Evolutionary conservation across 2,113 vertebrate species (phyloP).

Genomic region (Hydrolagus affinis): DNA sequence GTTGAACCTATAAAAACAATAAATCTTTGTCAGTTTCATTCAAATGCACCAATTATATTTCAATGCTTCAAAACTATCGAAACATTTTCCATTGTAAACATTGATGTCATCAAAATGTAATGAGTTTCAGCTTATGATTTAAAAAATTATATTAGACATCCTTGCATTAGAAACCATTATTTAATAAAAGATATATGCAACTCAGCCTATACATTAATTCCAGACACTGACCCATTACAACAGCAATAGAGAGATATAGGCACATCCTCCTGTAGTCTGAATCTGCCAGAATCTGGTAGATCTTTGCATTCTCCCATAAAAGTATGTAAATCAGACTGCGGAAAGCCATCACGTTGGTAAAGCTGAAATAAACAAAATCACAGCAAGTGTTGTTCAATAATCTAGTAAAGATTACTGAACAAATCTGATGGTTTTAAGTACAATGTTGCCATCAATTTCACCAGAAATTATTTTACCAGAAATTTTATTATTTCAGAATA

Average conservation of each 20-base stretch:
- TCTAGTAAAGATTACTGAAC: no score
- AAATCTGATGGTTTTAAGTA: no score
- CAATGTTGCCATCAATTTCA: background rate
- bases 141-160: no score
- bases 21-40: no score
- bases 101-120: no score
- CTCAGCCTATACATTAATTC: background rate
- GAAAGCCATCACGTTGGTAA: slow-evolving; percentile 69
- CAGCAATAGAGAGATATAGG: slow-evolving; percentile 55
- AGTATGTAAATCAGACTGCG: slow-evolving; percentile 64
- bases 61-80: no score
- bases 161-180: no score
- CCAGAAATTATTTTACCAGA: background rate
- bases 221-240: slow-evolving; percentile 51
- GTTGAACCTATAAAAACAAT: background rate
- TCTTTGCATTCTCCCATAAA: slow-evolving; percentile 80
- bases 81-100: no score
- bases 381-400: background rate
- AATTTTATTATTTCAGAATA: background rate
- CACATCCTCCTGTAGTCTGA: slow-evolving; percentile 58
- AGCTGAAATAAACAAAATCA: slow-evolving; percentile 51
- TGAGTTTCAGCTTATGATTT: no score
- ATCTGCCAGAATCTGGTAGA: slow-evolving; percentile 68
- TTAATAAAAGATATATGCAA: no score
- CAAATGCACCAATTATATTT: no score